phyloP scores from a whole-genome alignment of 2,113 vertebrate species.

The Mustela nigripes region DNA sequence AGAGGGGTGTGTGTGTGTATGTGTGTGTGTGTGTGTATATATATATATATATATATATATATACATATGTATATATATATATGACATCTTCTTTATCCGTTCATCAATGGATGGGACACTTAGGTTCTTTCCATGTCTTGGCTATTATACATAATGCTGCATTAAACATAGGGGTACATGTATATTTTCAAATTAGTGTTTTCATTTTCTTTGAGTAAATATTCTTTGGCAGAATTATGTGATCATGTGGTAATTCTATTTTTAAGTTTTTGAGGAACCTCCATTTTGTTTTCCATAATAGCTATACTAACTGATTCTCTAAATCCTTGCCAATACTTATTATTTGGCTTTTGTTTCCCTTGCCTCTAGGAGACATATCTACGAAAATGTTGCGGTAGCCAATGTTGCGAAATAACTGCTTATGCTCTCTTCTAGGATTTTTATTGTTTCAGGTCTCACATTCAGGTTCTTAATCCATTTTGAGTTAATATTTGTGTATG shows the following conservation, averaged over 20 bases:
- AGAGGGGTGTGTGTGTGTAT: no score
- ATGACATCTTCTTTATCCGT: neutral
- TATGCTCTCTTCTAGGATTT: neutral
- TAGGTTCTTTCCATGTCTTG: neutral
- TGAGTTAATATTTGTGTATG: neutral
- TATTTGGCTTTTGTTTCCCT: neutral
- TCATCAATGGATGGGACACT: neutral
- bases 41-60: no score
- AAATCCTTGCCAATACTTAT: neutral
- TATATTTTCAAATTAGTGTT: neutral
- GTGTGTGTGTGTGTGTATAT: no score
- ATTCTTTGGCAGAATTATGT: neutral
- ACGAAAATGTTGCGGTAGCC: neutral
- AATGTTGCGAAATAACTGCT: neutral
- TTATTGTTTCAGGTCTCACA: neutral
- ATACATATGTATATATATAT: no score
- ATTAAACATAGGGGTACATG: neutral
- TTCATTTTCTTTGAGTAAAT: neutral
- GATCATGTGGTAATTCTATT: neutral
- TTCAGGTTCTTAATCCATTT: neutral
- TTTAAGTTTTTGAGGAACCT: neutral
- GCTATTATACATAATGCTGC: neutral
- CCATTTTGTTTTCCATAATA: neutral
- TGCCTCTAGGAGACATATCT: neutral
- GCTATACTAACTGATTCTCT: neutral